Evolutionary conservation across 2,797 vertebrate species (phyloP).

Genomic region (Setipinna tenuifilis): DNA sequence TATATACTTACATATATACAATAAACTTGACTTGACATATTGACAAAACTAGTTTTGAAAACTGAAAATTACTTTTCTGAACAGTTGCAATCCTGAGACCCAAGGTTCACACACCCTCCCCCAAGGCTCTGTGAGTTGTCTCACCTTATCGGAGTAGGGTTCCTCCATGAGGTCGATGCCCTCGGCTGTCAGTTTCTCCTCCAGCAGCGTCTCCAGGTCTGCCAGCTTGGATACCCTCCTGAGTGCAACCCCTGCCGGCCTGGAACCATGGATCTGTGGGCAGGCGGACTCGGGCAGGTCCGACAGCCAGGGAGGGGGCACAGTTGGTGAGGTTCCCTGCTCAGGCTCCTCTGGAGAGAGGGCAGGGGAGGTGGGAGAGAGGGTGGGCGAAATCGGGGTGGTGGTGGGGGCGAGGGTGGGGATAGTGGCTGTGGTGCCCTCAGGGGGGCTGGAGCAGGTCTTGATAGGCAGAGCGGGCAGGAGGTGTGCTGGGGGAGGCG

Average conservation of each 20-base stretch:
- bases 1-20: too few relatives aligned
- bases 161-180: constrained; percentile 96
- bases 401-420: constrained; percentile 56
- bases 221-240: constrained; percentile 84
- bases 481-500: constrained; percentile 73
- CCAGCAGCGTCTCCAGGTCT: constrained; percentile 85
- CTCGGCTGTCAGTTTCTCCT: constrained; percentile 86
- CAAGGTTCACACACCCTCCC: too few relatives aligned
- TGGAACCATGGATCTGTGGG: constrained; percentile 81
- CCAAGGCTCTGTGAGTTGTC: constrained; percentile 5
- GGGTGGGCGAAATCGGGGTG: constrained; percentile 63
- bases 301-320: constrained; percentile 84
- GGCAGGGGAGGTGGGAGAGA: constrained; percentile 36
- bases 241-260: constrained; percentile 70
- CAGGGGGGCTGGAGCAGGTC: constrained; percentile 59
- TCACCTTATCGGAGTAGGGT: constrained; percentile 96
- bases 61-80: too few relatives aligned
- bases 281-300: constrained; percentile 78
- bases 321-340: constrained; percentile 66
- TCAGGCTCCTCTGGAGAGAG: constrained; percentile 52
- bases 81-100: too few relatives aligned
- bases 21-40: too few relatives aligned
- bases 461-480: constrained; percentile 69
- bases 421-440: constrained; percentile 43
- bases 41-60: too few relatives aligned